A percentile compares a stretch with the other conserved stretches of the same genome.
Evolutionary conservation across 2,888 invertebrate genomes (phyloP).

Genomic region (Watsonalla cultraria): DNA sequence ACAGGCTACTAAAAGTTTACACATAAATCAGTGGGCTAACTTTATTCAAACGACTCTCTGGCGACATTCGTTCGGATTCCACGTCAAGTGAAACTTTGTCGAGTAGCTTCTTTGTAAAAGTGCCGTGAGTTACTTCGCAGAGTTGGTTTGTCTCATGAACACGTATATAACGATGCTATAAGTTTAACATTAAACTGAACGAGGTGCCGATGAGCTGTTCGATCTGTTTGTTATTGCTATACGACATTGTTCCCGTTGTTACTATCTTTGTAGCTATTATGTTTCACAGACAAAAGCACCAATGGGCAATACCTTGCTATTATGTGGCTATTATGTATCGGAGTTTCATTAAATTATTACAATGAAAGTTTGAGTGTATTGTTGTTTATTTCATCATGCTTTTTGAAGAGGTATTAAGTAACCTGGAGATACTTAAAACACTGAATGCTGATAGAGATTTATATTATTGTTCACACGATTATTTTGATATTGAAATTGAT

Average conservation of each 20-base stretch:
- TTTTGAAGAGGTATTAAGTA: too few relatives aligned
- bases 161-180: conserved; percentile 31
- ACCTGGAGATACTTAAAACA: too few relatives aligned
- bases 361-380: too few relatives aligned
- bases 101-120: conserved; percentile 58
- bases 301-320: not conserved
- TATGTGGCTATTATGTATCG: not conserved
- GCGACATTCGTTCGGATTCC: conserved; percentile 72
- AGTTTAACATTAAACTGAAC: conserved; percentile 19
- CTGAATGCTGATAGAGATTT: too few relatives aligned
- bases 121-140: conserved; percentile 38
- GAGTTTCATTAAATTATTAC: too few relatives aligned
- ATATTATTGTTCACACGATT: too few relatives aligned
- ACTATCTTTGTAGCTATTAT: not conserved
- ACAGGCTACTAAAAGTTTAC: conserved; percentile 56
- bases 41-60: conserved; percentile 77
- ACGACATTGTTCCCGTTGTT: not conserved
- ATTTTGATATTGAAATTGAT: too few relatives aligned
- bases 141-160: conserved; percentile 43
- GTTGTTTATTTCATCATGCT: too few relatives aligned
- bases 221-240: conserved; percentile 11
- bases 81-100: conserved; percentile 63
- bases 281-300: not conserved
- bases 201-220: conserved; percentile 10
- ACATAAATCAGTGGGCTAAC: conserved; percentile 74